Conservation (phyloP, 30 jellyfish, hydroid and myxozoan species). For the Nemopilema nomurai region DNA sequence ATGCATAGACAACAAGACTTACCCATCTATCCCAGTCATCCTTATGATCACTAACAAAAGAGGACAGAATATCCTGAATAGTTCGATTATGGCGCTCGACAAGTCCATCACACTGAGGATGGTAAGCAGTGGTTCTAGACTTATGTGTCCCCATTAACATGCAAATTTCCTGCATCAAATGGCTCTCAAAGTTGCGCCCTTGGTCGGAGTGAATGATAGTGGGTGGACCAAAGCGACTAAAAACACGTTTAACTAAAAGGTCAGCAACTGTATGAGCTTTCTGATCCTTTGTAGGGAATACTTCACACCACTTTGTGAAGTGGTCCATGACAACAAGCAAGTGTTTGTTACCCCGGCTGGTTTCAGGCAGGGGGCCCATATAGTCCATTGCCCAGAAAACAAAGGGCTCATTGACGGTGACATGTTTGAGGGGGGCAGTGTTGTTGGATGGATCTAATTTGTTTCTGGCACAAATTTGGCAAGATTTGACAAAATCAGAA, state of each 20-base stretch:
- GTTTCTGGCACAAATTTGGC: slow-evolving; percentile 32
- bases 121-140: slow-evolving; percentile 27
- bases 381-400: slow-evolving; percentile 46
- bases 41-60: slow-evolving; percentile 27
- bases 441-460: slow-evolving; percentile 10
- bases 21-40: slow-evolving; percentile 34
- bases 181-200: slow-evolving; percentile 8
- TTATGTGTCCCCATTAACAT: slow-evolving; percentile 11
- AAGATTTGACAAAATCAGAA: not conserved
- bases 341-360: slow-evolving; percentile 57
- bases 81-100: slow-evolving; percentile 46
- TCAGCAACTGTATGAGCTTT: slow-evolving; percentile 42
- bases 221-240: slow-evolving; percentile 36
- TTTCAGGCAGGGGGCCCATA: slow-evolving; percentile 49
- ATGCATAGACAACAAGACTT: slow-evolving; percentile 13
- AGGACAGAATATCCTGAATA: slow-evolving; percentile 30
- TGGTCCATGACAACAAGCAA: slow-evolving; percentile 34
- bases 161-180: slow-evolving; percentile 29
- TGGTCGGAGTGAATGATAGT: slow-evolving; percentile 26
- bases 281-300: slow-evolving; percentile 11
- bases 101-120: slow-evolving; percentile 17
- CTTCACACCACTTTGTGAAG: slow-evolving; percentile 50
- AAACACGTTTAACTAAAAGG: slow-evolving; percentile 10
- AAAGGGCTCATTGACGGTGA: slow-evolving; percentile 40
- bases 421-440: slow-evolving; percentile 30